These are phyloP conservation scores for Columba livia DNA, from an alignment of 2,113 vertebrate species.

Conservation along the genomic window DNA sequence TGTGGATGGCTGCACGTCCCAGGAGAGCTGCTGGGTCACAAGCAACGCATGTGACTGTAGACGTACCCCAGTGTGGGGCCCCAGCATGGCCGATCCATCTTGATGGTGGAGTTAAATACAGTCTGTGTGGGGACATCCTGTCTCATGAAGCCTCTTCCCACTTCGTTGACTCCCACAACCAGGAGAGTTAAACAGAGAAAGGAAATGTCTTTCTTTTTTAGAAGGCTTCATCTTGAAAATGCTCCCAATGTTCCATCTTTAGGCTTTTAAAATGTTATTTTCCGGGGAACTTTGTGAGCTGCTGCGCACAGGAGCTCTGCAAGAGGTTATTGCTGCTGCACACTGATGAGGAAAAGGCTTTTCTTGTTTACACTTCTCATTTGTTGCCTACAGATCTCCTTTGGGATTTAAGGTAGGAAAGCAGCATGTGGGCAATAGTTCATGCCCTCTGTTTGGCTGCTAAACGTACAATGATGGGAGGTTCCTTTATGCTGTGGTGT, in stretches of 20 bases:
- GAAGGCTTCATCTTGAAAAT: not conserved
- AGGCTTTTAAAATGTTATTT: not conserved
- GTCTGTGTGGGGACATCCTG: not conserved
- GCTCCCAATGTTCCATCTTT: rapidly evolving
- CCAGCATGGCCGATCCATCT: not conserved
- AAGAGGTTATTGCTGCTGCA: rapidly evolving
- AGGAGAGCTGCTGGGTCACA: slow-evolving; percentile 47
- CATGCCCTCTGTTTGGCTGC: not conserved
- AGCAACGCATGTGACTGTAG: slow-evolving; percentile 54
- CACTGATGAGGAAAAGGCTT: not conserved
- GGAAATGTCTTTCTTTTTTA: not conserved
- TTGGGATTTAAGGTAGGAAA: not conserved
- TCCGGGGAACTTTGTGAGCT: not conserved
- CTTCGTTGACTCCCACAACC: not conserved
- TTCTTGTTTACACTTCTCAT: not conserved
- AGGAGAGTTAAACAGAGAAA: not conserved
- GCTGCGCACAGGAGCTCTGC: not conserved
- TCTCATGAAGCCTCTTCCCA: not conserved
- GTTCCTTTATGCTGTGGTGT: not conserved
- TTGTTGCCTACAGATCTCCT: not conserved
- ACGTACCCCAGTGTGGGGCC: not conserved
- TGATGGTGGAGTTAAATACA: not conserved
- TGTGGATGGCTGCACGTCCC: slow-evolving; percentile 29
- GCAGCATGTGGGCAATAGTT: rapidly evolving
- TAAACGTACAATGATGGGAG: not conserved